Base-by-base conservation (phyloP, 1,140 invertebrate species). In the Akabosia matsudoensis region DNA sequence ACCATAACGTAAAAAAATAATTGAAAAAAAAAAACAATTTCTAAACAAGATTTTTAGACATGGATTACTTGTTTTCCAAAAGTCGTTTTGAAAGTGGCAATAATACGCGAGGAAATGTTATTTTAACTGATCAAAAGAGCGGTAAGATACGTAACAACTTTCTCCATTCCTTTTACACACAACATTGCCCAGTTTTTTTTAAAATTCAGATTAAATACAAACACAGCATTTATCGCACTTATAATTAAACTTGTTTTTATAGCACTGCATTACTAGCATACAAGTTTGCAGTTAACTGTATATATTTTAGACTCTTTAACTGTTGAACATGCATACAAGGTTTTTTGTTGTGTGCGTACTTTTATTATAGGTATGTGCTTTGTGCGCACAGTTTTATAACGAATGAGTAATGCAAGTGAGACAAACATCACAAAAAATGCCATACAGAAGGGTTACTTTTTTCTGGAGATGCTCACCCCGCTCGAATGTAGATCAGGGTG, bases 391-490 rank as follows among this genome's bases (percentile, higher is more conserved):
- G 7, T 45, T 45, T 45, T 45, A 10, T 45, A 10, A 45, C 7
- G 37, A 22, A 61, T 24, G 7, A 45, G 61, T 67, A 67, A 67
- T 67, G 28, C 61, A 67, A 67, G 61, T 67, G 61, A 67, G 61
- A 67, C 22, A 22, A 67, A 67, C 61, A 67, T 67, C 61, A 67
- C 61, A 67, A n/a, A n/a, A n/a, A n/a, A 67, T 67, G 10, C 61
- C 31, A 67, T 67, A 67, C n/a, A n/a, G n/a, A n/a, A n/a, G n/a
- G n/a, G n/a, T n/a, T n/a, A n/a, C n/a, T n/a, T n/a, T n/a, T n/a
- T n/a, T n/a, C n/a, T n/a, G n/a, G n/a, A n/a, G n/a, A n/a, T n/a
- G n/a, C n/a, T n/a, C n/a, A n/a, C n/a, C n/a, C n/a, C n/a, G n/a
- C n/a, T n/a, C n/a, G n/a, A n/a, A n/a, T n/a, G n/a, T n/a, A n/a